A percentile compares a stretch with the other conserved stretches of the same genome.
Conservation (phyloP, 2,113 vertebrate genomes). For the Clarias gariepinus region DNA sequence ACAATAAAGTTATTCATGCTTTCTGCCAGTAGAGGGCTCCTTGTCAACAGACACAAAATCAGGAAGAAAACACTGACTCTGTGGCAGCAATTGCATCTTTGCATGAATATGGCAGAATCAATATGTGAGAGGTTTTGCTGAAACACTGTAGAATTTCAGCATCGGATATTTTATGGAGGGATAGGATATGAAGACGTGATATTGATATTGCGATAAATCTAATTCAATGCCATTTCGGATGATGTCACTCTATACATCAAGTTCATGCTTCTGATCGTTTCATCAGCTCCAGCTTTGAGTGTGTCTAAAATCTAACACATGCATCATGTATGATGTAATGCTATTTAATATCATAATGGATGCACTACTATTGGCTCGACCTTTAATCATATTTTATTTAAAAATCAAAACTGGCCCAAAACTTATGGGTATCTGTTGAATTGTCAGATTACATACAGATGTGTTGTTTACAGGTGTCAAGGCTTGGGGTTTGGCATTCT, state of each 20-base stretch:
- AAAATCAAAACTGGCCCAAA: neutral
- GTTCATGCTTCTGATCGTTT: neutral
- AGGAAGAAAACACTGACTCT: slow-evolving; percentile 15
- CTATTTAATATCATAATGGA: slow-evolving; percentile 19
- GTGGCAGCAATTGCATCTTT: slow-evolving; percentile 15
- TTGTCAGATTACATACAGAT: neutral
- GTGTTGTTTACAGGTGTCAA: neutral
- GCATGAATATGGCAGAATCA: slow-evolving; percentile 9
- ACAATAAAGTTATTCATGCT: slow-evolving; percentile 32
- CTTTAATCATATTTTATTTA: neutral
- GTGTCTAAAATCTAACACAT: neutral
- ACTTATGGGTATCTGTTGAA: neutral
- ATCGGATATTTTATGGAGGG: neutral
- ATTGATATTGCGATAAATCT: slow-evolving; percentile 6
- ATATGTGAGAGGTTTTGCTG: neutral
- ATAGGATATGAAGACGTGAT: neutral
- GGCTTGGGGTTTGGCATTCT: neutral
- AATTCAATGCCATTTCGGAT: neutral
- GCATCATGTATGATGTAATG: slow-evolving; percentile 6
- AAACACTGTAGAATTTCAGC: neutral
- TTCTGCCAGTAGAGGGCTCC: slow-evolving; percentile 60
- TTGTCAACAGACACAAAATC: slow-evolving; percentile 46
- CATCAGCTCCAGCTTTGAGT: neutral
- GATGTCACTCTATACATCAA: slow-evolving; percentile 9
- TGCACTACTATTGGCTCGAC: neutral